Base-by-base conservation (phyloP, 2,888 invertebrate genomes). In the Iselma pallidipennis region DNA sequence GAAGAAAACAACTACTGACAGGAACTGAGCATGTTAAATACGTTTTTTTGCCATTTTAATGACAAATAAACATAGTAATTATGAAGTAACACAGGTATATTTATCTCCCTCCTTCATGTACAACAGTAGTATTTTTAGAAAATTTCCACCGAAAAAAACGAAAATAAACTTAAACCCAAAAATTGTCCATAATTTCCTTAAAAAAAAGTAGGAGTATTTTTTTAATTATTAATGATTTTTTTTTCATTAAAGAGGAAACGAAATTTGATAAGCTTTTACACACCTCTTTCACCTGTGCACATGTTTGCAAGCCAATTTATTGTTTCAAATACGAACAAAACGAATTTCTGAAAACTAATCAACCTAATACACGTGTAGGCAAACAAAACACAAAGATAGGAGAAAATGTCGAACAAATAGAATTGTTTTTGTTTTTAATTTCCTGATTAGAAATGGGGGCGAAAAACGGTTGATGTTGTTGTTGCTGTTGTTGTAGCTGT, bases 391-490 rank as follows among this genome's bases (percentile, higher is more conserved):
- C 16, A 49, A 7, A 25, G 14, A 25, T 49, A 25, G 12, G 4
- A 2, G 16, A n/a, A 12, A n/a, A 25, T 28, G 48, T 51, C 49
- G 45, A 16, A 49, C 25, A 55, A 42, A 37, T 33, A 25, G 4
- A 51, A 58, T 59, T 59, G 48, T 49, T 56, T 56, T 51, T 56
- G n/a, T 60, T 49, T n/a, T n/a, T 49, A 52, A 60, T 60, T 60
- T 51, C 50, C 56, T 45, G 23, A 21, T 29, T 29, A 12, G 1
- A 12, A 29, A 29, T 29, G 29, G 16, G 1, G 14, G n/a, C n/a
- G n/a, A n/a, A n/a, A n/a, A n/a, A n/a, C n/a, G n/a, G n/a, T n/a
- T n/a, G n/a, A n/a, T n/a, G n/a, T n/a, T n/a, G n/a, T n/a, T n/a
- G n/a, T n/a, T n/a, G n/a, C n/a, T n/a, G n/a, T n/a, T n/a, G n/a